Evolutionary conservation across 2,113 vertebrate genomes (phyloP).

Genomic region (Rhinoderma darwinii): DNA sequence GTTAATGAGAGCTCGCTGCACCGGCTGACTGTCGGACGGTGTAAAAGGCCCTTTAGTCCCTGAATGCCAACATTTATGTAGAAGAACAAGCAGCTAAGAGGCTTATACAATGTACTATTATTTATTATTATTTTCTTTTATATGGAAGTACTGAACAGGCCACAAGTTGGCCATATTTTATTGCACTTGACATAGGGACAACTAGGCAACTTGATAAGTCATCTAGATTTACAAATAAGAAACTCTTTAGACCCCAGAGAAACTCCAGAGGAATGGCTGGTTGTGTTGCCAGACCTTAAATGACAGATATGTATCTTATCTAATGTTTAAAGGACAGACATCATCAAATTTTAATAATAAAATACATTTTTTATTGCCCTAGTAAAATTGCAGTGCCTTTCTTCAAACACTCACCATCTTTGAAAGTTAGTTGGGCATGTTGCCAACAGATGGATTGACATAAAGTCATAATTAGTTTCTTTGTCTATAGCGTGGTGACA

Average conservation of each 20-base stretch:
- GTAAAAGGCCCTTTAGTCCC: too few relatives aligned
- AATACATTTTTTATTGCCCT: slow-evolving; percentile 54
- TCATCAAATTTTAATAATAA: slow-evolving; percentile 59
- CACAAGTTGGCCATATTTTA: not conserved
- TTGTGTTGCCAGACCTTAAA: slow-evolving; percentile 43
- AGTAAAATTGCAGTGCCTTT: slow-evolving; percentile 42
- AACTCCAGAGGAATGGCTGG: slow-evolving; percentile 23
- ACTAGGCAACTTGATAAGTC: not conserved
- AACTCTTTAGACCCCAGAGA: not conserved
- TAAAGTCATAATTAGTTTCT: slow-evolving; percentile 53
- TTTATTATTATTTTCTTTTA: too few relatives aligned
- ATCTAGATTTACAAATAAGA: not conserved
- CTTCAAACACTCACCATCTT: slow-evolving; percentile 51
- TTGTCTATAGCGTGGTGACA: slow-evolving; percentile 47
- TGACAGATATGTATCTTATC: slow-evolving; percentile 48
- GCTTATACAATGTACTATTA: too few relatives aligned
- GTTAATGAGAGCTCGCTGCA: too few relatives aligned
- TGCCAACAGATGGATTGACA: slow-evolving; percentile 53
- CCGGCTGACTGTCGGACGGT: too few relatives aligned
- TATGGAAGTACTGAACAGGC: not conserved
- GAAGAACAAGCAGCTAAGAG: too few relatives aligned
- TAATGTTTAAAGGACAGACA: slow-evolving; percentile 48
- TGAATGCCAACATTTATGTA: too few relatives aligned
- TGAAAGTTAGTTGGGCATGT: slow-evolving; percentile 42
- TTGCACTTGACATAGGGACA: not conserved